These are phyloP conservation scores for Castor canadensis DNA, from an alignment of 2,113 vertebrate species.

Conservation along the genomic window DNA sequence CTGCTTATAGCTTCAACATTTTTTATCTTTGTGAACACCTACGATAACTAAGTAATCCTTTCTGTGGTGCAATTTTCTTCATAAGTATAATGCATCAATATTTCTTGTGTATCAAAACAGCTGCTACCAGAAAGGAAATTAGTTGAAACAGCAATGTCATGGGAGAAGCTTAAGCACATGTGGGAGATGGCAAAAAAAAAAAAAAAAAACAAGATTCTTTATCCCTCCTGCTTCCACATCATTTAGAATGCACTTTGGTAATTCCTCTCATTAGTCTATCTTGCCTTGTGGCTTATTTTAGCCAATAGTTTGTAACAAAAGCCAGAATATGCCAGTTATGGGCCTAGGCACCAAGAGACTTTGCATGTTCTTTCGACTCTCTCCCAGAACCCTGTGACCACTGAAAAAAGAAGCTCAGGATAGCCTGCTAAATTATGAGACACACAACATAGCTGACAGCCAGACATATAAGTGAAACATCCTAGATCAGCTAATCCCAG, in stretches of 20 bases:
- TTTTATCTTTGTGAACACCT: conserved; percentile 46
- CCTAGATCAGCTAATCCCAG: neutral
- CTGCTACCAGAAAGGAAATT: conserved; percentile 56
- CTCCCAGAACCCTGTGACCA: neutral
- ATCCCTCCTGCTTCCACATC: neutral
- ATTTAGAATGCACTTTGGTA: neutral
- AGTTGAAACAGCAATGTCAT: conserved; percentile 35
- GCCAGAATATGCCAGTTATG: neutral
- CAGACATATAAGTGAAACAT: neutral
- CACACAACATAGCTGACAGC: neutral
- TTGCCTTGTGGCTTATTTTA: neutral
- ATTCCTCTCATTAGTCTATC: neutral
- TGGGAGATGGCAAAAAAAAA: neutral
- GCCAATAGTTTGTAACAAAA: neutral
- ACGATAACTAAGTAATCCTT: conserved; percentile 54
- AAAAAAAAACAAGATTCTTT: neutral
- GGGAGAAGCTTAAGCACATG: conserved; percentile 23
- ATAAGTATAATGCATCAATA: conserved; percentile 59
- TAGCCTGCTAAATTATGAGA: neutral
- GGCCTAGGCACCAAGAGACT: neutral
- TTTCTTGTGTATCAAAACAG: conserved; percentile 58
- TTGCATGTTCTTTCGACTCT: neutral
- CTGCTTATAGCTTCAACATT: neutral
- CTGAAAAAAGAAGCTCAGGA: neutral
- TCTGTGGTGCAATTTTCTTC: conserved; percentile 56